A percentile compares a stretch with the other conserved stretches of the same genome.
Evolutionary conservation across 2,113 vertebrate species (phyloP).

Genomic region (Ploceus nigricollis): DNA sequence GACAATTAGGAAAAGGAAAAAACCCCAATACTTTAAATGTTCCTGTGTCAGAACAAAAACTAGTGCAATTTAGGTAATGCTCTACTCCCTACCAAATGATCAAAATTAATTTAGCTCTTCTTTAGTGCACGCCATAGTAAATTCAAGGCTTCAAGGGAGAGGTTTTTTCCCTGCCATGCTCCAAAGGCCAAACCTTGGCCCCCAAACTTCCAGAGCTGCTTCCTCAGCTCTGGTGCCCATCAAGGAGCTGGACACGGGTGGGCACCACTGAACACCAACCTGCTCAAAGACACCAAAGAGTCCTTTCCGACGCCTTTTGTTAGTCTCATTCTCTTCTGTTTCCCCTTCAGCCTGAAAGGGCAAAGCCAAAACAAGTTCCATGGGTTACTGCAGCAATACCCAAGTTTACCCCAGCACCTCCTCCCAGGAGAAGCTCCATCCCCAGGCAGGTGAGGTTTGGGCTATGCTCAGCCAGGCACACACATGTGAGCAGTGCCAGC

Average conservation of each 20-base stretch:
- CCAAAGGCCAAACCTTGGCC: not conserved
- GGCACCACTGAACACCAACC: slow-evolving; percentile 72
- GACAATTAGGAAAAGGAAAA: not conserved
- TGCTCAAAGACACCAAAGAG: slow-evolving; percentile 77
- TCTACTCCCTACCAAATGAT: not conserved
- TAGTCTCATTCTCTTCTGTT: slow-evolving; percentile 80
- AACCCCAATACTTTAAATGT: rapidly evolving
- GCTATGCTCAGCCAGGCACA: not conserved
- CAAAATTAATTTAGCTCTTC: not conserved
- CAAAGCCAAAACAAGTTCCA: not conserved
- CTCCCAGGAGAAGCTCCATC: not conserved
- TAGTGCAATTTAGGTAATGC: not conserved
- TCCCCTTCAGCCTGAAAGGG: slow-evolving; percentile 82
- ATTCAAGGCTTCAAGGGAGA: not conserved
- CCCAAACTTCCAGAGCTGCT: rapidly evolving
- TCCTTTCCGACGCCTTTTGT: slow-evolving; percentile 87
- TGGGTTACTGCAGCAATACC: not conserved
- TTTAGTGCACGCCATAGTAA: not conserved
- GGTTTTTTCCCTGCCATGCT: not conserved
- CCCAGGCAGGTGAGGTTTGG: not conserved
- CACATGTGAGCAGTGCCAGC: not conserved
- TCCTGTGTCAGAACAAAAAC: not conserved
- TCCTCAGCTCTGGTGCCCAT: not conserved
- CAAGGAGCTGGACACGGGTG: not conserved
- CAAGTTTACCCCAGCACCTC: not conserved